Percentiles rank a stretch among this genome's conserved stretches.
phyloP scores from a whole-genome alignment of 2,888 invertebrate genomes.

The Drosophila melanocephala region DNA sequence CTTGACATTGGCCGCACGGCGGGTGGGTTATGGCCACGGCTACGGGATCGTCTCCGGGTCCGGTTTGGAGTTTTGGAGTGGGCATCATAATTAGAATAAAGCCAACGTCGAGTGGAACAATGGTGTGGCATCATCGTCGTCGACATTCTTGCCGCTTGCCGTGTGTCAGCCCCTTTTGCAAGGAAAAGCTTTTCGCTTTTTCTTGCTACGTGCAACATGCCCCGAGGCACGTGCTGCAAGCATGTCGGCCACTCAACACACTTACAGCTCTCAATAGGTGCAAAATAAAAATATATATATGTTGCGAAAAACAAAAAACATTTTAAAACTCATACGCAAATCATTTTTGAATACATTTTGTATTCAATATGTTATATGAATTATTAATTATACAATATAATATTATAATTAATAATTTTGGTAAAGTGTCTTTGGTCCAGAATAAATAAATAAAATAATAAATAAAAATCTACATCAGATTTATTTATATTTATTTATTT shows the following conservation, averaged over 20 bases:
- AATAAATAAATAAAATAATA: too few species aligned
- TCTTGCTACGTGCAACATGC: neutral
- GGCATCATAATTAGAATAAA: conserved; percentile 73
- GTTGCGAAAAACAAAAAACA: neutral
- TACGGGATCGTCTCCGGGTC: neutral
- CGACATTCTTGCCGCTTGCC: conserved; percentile 14
- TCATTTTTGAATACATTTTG: neutral
- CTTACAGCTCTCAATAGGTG: neutral
- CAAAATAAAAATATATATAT: neutral
- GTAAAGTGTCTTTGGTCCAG: too few species aligned
- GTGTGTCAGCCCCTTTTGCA: conserved; percentile 34
- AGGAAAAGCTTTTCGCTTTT: conserved; percentile 4
- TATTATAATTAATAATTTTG: neutral
- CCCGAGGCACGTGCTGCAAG: neutral
- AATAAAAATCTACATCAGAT: too few species aligned
- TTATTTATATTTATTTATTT: neutral
- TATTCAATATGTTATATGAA: neutral
- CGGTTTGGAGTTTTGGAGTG: conserved; percentile 28
- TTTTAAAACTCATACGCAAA: neutral
- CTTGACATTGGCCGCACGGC: conserved; percentile 66
- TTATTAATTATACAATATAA: too few species aligned
- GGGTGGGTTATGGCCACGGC: conserved; percentile 46
- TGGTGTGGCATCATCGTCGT: conserved; percentile 14
- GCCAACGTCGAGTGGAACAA: conserved; percentile 54
- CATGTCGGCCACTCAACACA: conserved; percentile 1